Evolutionary conservation across 2,888 invertebrate genomes (phyloP), one percentile per base, ranked within the genome.

Genomic region (Apamea epomidion): DNA sequence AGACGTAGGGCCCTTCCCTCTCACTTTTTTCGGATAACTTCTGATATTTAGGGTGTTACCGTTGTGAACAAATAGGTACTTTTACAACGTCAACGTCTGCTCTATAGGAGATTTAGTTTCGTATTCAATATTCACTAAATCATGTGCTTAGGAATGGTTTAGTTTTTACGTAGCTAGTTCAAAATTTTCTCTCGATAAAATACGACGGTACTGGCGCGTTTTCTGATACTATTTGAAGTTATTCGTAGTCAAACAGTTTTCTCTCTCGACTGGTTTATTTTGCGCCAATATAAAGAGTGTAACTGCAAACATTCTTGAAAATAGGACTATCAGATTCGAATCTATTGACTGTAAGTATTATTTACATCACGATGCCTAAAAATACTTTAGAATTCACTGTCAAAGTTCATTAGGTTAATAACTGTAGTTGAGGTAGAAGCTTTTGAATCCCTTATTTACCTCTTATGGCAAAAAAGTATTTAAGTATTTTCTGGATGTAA

Each of bases 1-100:
- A 92, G 93, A 93, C 93, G 93, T 90, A 91, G 90, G 93, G 94
- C 94, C 94, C 94, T 94, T 92, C 92, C 91, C 90, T 94, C 93
- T 90, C 92, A 89, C 91, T 92, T 89, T 90, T 92, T 93, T 93
- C 91, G 91, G 91, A 93, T 94, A 93, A 92, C 92, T 94, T 93
- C 91, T 90, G 92, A 94, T 94, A 94, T 95, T 95, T 94, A 93
- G 91, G 91, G 90, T 86, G 89, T 92, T 92, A 90, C 91, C 91
- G 92, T 93, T 93, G 92, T 91, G 92, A 94, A 94, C 94, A 94
- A 95, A 95, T 95, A 93, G 91, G 86, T 90, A 89, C 89, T 89
- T 91, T 92, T 92, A 92, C 90, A 91, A 92, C 92, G 91, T 92
- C 92, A 91, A 89, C 91, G 91, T 91, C 90, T 91, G 88, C 90